Base-by-base conservation (phyloP, 2,113 vertebrate species). In the Apteryx owenii region DNA sequence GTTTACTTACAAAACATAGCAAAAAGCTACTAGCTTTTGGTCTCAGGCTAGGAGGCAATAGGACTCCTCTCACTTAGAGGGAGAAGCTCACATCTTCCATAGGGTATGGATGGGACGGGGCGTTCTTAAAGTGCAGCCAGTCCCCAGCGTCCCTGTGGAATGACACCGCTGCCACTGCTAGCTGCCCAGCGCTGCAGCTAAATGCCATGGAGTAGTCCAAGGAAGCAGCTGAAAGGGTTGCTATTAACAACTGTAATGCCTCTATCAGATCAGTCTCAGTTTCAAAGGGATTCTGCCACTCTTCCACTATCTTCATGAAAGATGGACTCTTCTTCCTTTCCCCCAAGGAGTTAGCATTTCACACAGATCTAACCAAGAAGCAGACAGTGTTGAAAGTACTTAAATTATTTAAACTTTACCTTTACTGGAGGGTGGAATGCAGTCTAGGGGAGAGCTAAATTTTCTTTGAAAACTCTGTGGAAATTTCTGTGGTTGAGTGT, bases 271-370 rank as follows among this genome's bases (percentile, higher is more conserved):
- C 68, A 61, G 56, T 72, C 76, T 90, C 85, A 2, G 26, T 96
- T 96, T 96, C 93, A 95, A 72, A 96, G 51, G n/a, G 76, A 60
- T 93, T 64, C 88, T 94, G 85, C 87, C 82, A 28, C 54, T 97
- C 91, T 90, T 71, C 29, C 54, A 36, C 40, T 8, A 38, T 61
- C 75, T 77, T 83, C 22, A 8, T 91, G 88, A 88, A 69, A 91
- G 64, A 72, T 86, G 82, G 68, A 70, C 51, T 82, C 93, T 64
- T 68, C 66, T 62, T 94, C 68, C 66, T 93, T 96, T 86, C 14
- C 97, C 95, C 88, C 19, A 66, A 61, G 72, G 96, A 93, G 60
- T 78, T 78, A 75, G 23, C 72, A 83, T 97, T 95, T 95, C 91
- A 61, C 36, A 38, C 23, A 25, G 80, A 29, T 31, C 91, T 83